These are phyloP conservation scores for Morpho deidamia DNA, from an alignment of 2,888 invertebrate genomes.

Conservation along the genomic window DNA sequence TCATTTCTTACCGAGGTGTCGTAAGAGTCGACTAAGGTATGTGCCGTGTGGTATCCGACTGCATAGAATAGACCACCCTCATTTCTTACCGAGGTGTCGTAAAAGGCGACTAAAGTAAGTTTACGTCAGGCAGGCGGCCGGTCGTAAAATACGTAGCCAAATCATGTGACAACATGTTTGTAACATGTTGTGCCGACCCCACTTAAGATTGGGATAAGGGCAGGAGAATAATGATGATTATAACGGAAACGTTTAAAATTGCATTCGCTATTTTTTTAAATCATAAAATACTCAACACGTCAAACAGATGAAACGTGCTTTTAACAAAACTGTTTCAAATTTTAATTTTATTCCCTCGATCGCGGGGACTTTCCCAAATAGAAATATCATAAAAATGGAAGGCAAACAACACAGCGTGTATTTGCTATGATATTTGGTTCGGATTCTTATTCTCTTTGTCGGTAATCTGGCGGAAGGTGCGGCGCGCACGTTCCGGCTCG, in stretches of 20 bases:
- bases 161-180: too few species aligned
- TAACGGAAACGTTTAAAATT: neutral
- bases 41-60: too few species aligned
- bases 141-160: too few species aligned
- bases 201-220: too few species aligned
- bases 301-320: conserved; percentile 47
- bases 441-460: conserved; percentile 64
- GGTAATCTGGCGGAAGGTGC: conserved; percentile 58
- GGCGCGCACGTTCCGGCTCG: conserved; percentile 59
- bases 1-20: too few species aligned
- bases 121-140: too few species aligned
- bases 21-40: too few species aligned
- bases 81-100: too few species aligned
- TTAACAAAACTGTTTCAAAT: conserved; percentile 42
- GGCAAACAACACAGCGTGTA: conserved; percentile 61
- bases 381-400: conserved; percentile 62
- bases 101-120: too few species aligned
- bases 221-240: too few species aligned
- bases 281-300: neutral
- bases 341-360: conserved; percentile 48
- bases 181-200: too few species aligned
- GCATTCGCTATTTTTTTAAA: neutral
- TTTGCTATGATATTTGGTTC: conserved; percentile 63
- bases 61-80: too few species aligned
- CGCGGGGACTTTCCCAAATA: conserved; percentile 47